A percentile compares a stretch with the other conserved stretches of the same genome.
These are phyloP conservation scores for Solenopsis fugax DNA, from an alignment of 1,140 invertebrate species.

Conservation along the genomic window DNA sequence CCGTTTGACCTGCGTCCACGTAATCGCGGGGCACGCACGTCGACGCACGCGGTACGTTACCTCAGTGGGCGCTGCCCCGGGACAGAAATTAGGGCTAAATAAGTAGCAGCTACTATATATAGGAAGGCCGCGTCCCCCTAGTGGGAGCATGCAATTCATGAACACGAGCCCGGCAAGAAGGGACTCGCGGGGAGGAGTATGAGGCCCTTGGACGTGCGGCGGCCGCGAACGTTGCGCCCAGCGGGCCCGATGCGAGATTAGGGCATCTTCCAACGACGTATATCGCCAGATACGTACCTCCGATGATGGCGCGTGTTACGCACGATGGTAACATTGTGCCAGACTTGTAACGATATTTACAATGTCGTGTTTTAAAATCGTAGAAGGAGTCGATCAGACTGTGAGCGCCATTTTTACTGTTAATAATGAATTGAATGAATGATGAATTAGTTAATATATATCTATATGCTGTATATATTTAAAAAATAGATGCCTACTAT, in stretches of 20 bases:
- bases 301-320: slow-evolving; percentile 71
- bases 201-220: slow-evolving; percentile 50
- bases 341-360: slow-evolving; percentile 35
- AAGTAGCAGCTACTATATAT: slow-evolving; percentile 69
- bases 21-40: slow-evolving; percentile 54
- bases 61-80: slow-evolving; percentile 58
- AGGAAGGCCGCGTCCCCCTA: slow-evolving; percentile 64
- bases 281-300: slow-evolving; percentile 66
- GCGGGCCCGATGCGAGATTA: slow-evolving; percentile 77
- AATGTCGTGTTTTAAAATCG: background rate
- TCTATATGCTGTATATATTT: background rate
- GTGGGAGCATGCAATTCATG: slow-evolving; percentile 67
- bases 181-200: slow-evolving; percentile 11
- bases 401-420: background rate
- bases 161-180: slow-evolving; percentile 50
- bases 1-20: slow-evolving; percentile 64
- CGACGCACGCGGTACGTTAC: slow-evolving; percentile 24
- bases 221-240: slow-evolving; percentile 69
- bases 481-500: background rate
- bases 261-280: slow-evolving; percentile 71
- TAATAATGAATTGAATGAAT: background rate
- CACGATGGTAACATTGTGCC: slow-evolving; percentile 63
- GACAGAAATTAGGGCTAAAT: slow-evolving; percentile 73
- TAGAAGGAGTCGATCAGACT: background rate
- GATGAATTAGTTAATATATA: background rate